Conservation (phyloP, 2,888 invertebrate genomes). For the Cetonia aurata region DNA sequence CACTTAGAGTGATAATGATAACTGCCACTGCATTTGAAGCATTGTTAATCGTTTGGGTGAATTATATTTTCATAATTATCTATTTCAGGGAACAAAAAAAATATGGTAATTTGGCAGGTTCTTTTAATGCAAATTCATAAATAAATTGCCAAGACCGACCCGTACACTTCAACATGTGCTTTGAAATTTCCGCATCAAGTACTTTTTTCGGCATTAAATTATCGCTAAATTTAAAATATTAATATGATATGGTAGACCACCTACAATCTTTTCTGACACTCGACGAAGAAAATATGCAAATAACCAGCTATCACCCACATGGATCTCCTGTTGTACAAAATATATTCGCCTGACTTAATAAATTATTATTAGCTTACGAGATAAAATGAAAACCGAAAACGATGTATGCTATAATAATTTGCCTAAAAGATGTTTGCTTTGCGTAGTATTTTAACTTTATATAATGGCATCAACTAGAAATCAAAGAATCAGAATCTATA, state of each 20-base stretch:
- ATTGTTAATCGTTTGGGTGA: no score
- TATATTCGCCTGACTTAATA: neutral
- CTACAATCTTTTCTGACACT: conserved; percentile 17
- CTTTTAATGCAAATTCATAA: neutral
- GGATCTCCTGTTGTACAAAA: neutral
- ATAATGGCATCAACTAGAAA: no score
- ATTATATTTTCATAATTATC: no score
- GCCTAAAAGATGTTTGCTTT: no score
- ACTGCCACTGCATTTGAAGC: no score
- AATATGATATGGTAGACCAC: conserved; percentile 18
- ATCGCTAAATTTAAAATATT: conserved; percentile 22
- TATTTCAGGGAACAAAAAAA: no score
- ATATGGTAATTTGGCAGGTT: conserved; percentile 15
- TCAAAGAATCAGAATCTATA: no score
- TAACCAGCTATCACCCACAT: conserved; percentile 12
- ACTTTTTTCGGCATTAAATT: conserved; percentile 23
- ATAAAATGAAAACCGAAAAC: no score
- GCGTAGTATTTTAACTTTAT: no score
- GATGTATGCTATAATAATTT: no score
- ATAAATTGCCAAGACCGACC: conserved; percentile 12
- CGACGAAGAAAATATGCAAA: conserved; percentile 21
- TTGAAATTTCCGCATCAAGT: conserved; percentile 26
- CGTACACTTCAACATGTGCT: neutral
- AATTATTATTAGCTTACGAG: conserved; percentile 6
- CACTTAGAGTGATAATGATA: no score